Conservation (phyloP, 2,888 invertebrate genomes). For the Oxytorus armatus region DNA sequence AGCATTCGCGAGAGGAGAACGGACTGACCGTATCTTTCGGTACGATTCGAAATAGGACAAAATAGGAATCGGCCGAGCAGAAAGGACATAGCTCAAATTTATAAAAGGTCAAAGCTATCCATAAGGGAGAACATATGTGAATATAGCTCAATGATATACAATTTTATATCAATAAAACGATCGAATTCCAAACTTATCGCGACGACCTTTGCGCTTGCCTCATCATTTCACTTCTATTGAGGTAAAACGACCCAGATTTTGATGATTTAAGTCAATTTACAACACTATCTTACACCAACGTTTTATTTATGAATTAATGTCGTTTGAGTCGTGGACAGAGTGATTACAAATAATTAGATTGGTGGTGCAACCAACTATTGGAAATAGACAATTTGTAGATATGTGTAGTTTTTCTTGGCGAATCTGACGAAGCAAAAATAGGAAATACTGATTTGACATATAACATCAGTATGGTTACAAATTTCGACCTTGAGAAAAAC, state of each 20-base stretch:
- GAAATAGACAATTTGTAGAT: background rate
- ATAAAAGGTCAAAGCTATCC: too few species aligned
- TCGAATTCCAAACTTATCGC: conserved; percentile 25
- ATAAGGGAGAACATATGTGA: too few species aligned
- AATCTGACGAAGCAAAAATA: background rate
- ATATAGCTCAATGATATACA: conserved; percentile 15
- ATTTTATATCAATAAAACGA: conserved; percentile 32
- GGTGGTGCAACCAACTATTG: background rate
- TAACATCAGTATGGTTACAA: too few species aligned
- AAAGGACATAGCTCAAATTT: background rate
- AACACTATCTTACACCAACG: too few species aligned
- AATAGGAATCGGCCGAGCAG: background rate
- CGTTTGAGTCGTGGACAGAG: too few species aligned
- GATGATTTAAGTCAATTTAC: too few species aligned
- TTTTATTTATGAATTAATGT: too few species aligned
- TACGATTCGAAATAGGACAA: conserved; percentile 17
- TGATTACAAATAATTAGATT: too few species aligned
- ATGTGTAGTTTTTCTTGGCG: background rate
- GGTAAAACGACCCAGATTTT: background rate
- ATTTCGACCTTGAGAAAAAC: too few species aligned
- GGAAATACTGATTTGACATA: background rate
- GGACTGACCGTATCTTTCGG: conserved; percentile 8
- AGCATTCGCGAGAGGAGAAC: conserved; percentile 7
- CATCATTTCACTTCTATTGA: background rate
- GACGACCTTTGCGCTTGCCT: background rate